A percentile compares a stretch with the other conserved stretches of the same genome.
phyloP scores from a whole-genome alignment of 2,113 vertebrate species.

The Trochalopteron elliotii region DNA sequence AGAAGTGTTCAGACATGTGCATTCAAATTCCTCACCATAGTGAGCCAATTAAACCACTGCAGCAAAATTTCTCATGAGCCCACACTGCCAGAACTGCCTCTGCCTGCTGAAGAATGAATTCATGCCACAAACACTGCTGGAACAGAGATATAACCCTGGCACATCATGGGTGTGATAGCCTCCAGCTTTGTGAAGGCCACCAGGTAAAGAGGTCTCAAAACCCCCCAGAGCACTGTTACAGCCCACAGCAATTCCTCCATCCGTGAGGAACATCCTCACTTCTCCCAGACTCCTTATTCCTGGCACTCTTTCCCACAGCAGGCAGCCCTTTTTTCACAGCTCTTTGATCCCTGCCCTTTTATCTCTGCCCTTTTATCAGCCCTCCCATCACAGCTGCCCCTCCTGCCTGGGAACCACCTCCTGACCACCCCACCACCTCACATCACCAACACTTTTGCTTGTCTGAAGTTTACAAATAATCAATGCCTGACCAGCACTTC shows the following conservation, averaged over 20 bases:
- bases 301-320: accelerated
- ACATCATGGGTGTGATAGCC: accelerated
- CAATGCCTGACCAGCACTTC: background rate
- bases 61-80: accelerated
- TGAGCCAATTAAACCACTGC: accelerated
- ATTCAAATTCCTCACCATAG: background rate
- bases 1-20: accelerated
- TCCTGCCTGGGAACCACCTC: background rate
- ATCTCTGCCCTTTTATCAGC: background rate
- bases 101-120: background rate
- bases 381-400: background rate
- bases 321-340: background rate
- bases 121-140: no score
- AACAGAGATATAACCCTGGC: accelerated
- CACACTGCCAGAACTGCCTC: background rate
- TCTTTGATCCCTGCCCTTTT: no score
- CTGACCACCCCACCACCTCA: background rate
- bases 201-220: background rate
- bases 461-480: background rate
- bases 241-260: accelerated
- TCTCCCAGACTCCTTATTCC: accelerated
- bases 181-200: background rate
- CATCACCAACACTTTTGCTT: no score
- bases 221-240: accelerated
- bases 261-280: accelerated